Percentiles rank a stretch among this genome's conserved stretches.
Conservation (phyloP, 1,140 invertebrate genomes). For the Aphidius ervi region DNA sequence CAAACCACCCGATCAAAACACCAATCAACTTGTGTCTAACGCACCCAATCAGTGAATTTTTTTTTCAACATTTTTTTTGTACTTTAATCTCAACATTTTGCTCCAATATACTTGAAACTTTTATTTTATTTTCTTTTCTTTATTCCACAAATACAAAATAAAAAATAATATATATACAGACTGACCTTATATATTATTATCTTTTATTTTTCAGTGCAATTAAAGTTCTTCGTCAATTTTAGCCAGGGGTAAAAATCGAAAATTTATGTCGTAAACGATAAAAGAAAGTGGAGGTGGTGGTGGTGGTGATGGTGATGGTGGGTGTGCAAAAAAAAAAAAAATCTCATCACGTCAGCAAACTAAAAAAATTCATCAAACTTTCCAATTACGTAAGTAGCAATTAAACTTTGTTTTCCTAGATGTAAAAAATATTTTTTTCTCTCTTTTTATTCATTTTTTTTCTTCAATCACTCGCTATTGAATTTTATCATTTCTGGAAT, state of each 20-base stretch:
- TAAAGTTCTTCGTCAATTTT: constrained; percentile 38
- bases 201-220: constrained; percentile 27
- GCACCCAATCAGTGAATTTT: no score
- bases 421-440: background rate
- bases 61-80: no score
- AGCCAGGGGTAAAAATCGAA: constrained; percentile 32
- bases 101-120: no score
- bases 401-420: constrained; percentile 5
- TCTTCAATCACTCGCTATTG: background rate
- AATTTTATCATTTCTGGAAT: no score
- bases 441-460: background rate
- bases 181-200: no score
- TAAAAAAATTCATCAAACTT: constrained; percentile 15
- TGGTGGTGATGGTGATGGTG: no score
- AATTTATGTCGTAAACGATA: constrained; percentile 32
- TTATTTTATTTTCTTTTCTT: no score
- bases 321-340: constrained; percentile 12
- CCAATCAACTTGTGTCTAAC: no score
- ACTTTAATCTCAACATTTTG: no score
- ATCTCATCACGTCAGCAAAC: constrained; percentile 2
- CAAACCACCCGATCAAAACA: no score
- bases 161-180: no score
- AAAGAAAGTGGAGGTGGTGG: constrained; percentile 1
- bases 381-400: constrained; percentile 5
- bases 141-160: no score